Evolutionary conservation across 2,113 vertebrate species (phyloP).

Genomic region (Rhinoderma darwinii): DNA sequence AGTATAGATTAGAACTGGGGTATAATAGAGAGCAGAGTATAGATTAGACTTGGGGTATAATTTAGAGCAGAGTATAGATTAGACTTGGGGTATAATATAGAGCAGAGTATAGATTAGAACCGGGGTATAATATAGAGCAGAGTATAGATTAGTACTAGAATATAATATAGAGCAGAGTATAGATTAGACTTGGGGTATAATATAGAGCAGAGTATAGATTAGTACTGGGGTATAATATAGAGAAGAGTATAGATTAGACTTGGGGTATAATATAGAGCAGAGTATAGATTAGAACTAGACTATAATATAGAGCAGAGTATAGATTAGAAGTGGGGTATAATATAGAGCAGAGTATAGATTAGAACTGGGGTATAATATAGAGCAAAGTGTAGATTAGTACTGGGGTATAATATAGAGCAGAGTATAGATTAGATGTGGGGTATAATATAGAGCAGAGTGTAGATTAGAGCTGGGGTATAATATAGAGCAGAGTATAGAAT

Average conservation of each 20-base stretch:
- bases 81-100: too few relatives aligned
- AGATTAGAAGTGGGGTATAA: constrained; percentile 55
- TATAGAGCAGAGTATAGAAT: too few relatives aligned
- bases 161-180: neutral
- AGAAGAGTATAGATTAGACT: neutral
- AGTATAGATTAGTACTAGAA: neutral
- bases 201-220: neutral
- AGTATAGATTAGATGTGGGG: neutral
- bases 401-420: too few relatives aligned
- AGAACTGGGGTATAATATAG: neutral
- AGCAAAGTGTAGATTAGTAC: neutral
- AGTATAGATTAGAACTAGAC: neutral
- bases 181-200: constrained; percentile 12
- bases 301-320: neutral
- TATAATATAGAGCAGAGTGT: too few relatives aligned
- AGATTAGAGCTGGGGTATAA: too few relatives aligned
- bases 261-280: neutral
- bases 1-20: neutral
- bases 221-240: constrained; percentile 1
- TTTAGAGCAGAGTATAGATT: too few relatives aligned
- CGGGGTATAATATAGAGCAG: too few relatives aligned
- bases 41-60: neutral
- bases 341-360: neutral
- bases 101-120: too few relatives aligned
- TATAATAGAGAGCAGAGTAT: neutral